phyloP scores from a whole-genome alignment of 2,797 vertebrate species.

The Ptychadena robeensis region DNA sequence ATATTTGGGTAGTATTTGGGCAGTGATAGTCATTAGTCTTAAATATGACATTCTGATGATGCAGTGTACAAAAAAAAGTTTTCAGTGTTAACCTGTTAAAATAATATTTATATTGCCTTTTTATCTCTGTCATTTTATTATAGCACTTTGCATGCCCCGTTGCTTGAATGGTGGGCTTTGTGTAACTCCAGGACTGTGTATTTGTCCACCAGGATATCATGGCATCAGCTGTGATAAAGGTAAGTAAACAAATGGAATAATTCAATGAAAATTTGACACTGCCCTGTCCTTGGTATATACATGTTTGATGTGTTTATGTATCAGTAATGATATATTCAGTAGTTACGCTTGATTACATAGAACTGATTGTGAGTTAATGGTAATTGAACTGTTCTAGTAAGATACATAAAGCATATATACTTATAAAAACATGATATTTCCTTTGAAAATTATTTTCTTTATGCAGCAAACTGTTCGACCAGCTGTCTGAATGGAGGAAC shows the following conservation, averaged over 20 bases:
- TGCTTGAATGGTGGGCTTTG: constrained; percentile 88
- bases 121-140: constrained; percentile 38
- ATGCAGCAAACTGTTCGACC: constrained; percentile 84
- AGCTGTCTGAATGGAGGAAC: constrained; percentile 87
- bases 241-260: constrained; percentile 62
- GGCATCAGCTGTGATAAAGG: constrained; percentile 88
- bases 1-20: no score
- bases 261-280: no score
- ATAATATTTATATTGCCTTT: neutral
- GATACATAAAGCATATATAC: no score
- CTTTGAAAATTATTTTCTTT: constrained; percentile 11
- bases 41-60: neutral
- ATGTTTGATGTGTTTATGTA: no score
- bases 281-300: no score
- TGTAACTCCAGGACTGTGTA: constrained; percentile 85
- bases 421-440: no score
- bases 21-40: neutral
- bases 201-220: constrained; percentile 86
- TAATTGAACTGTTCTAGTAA: no score
- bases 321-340: no score
- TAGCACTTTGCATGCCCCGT: constrained; percentile 81
- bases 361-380: neutral
- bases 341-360: no score
- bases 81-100: neutral
- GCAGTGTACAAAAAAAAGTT: neutral